phyloP scores from a whole-genome alignment of 2,888 invertebrate genomes.

The Conops quadrifasciatus region DNA sequence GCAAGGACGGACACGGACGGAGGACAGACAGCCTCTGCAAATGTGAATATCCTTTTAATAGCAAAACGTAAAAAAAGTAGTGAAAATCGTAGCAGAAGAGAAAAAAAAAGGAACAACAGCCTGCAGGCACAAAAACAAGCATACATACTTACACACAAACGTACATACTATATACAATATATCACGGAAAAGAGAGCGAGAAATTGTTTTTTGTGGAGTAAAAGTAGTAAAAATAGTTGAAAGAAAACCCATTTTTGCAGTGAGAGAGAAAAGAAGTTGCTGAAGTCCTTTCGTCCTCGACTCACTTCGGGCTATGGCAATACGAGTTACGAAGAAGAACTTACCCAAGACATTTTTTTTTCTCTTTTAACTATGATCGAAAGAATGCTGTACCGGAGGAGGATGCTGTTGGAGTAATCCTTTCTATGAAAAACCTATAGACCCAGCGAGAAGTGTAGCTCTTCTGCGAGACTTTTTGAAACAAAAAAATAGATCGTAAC shows the following conservation, averaged over 20 bases:
- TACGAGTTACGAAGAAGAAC: too few relatives aligned
- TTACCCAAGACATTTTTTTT: conserved; percentile 25
- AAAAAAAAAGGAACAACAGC: not conserved
- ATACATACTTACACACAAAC: not conserved
- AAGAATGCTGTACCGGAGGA: not conserved
- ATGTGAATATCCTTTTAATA: conserved; percentile 42
- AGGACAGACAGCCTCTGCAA: conserved; percentile 34
- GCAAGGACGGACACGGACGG: not conserved
- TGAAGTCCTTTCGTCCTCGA: too few relatives aligned
- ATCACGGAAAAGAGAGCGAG: not conserved
- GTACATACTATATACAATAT: not conserved
- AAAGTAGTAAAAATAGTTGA: not conserved
- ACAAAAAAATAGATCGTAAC: too few relatives aligned
- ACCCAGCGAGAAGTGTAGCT: too few relatives aligned
- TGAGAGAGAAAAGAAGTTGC: not conserved
- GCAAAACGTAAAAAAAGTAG: conserved; percentile 23
- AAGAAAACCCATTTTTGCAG: conserved; percentile 24
- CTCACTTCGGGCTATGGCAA: too few relatives aligned
- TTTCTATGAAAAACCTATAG: not conserved
- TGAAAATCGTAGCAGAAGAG: conserved; percentile 11
- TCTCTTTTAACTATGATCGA: not conserved
- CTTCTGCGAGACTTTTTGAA: too few relatives aligned
- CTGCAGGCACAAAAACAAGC: not conserved
- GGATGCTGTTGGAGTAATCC: not conserved
- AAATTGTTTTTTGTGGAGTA: not conserved